phyloP scores from a whole-genome alignment of 2,888 invertebrate genomes.

The Dryobotodes eremita region DNA sequence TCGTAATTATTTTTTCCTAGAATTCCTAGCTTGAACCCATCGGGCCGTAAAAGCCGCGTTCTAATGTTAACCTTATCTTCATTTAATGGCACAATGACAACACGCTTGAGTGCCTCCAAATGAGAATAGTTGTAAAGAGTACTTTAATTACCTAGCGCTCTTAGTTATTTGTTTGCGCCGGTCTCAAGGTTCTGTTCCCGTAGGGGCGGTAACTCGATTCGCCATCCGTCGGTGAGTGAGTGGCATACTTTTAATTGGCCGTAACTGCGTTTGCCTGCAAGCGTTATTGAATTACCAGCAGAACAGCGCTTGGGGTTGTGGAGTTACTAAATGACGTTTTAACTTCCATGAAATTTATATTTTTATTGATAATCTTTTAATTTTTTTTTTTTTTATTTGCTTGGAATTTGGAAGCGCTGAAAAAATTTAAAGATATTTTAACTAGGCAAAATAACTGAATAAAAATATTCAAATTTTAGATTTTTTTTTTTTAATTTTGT shows the following conservation, averaged over 20 bases:
- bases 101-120: constrained; percentile 67
- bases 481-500: neutral
- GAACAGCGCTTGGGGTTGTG: constrained; percentile 79
- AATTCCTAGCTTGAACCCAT: constrained; percentile 10
- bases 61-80: constrained; percentile 51
- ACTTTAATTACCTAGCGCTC: constrained; percentile 81
- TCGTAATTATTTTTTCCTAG: constrained; percentile 16
- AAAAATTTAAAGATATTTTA: neutral
- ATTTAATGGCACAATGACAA: constrained; percentile 55
- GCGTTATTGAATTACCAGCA: constrained; percentile 88
- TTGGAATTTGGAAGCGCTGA: neutral
- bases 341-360: constrained; percentile 54
- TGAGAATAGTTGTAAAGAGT: constrained; percentile 79
- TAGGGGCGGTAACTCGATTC: constrained; percentile 85
- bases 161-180: constrained; percentile 82
- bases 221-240: constrained; percentile 83
- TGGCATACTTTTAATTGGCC: constrained; percentile 90
- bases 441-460: neutral
- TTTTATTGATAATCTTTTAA: constrained; percentile 24
- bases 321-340: constrained; percentile 77
- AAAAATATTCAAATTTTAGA: neutral
- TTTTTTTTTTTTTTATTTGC: neutral
- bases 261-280: constrained; percentile 89
- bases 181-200: constrained; percentile 81
- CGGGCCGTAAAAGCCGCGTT: constrained; percentile 32